Evolutionary conservation across 2,888 invertebrate genomes (phyloP).

Genomic region (Mactromeris polynyma): DNA sequence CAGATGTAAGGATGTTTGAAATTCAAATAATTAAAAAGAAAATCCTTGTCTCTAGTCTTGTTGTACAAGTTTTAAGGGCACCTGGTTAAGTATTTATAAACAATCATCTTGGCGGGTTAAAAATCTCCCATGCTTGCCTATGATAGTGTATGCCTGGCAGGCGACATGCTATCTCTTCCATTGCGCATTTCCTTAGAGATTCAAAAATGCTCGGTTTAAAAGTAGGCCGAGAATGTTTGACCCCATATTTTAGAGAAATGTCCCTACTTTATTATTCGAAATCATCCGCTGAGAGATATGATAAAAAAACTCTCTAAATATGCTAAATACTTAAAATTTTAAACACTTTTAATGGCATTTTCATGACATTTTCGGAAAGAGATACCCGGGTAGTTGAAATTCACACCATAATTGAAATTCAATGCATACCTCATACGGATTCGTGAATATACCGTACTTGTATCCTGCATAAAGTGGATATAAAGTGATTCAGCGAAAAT

Average conservation of each 20-base stretch:
- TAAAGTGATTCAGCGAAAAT: not conserved
- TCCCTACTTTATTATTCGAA: not conserved
- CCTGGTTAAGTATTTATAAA: slow-evolving; percentile 13
- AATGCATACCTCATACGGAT: not conserved
- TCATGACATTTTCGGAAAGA: not conserved
- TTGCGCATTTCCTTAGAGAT: not conserved
- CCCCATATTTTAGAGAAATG: not conserved
- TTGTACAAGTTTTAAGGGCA: not conserved
- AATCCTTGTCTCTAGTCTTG: not conserved
- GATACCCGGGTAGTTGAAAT: not conserved
- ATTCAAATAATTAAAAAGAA: not conserved
- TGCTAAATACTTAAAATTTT: not conserved
- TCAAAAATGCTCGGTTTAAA: not conserved
- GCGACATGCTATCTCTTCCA: not conserved
- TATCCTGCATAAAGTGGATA: not conserved
- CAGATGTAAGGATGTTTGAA: not conserved
- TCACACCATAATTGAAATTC: not conserved
- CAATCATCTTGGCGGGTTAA: not conserved
- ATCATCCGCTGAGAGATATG: not conserved
- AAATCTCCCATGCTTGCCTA: not conserved
- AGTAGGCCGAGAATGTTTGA: not conserved
- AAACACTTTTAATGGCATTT: not conserved
- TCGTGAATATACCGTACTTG: not conserved
- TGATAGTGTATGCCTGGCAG: not conserved
- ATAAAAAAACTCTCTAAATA: not conserved